Percentiles rank a stretch among this genome's conserved stretches.
These are phyloP conservation scores for Lasiommata megera DNA, from an alignment of 2,888 invertebrate genomes.

Conservation along the genomic window DNA sequence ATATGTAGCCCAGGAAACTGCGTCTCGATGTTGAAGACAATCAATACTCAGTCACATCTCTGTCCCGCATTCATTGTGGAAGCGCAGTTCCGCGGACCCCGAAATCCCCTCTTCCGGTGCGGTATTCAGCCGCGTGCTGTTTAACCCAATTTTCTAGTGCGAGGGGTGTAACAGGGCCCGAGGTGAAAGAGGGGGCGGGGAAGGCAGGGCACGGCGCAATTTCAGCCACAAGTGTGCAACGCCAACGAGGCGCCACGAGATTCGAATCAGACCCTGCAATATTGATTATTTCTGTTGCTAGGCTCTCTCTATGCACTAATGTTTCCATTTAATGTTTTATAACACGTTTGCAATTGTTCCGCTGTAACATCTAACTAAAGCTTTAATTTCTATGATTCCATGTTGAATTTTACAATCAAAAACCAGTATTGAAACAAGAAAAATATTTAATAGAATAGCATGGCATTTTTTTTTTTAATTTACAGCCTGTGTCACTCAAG, in stretches of 20 bases:
- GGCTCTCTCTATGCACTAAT: constrained; percentile 35
- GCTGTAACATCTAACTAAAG: not conserved
- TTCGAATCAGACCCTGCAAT: constrained; percentile 65
- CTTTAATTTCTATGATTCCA: too few relatives aligned
- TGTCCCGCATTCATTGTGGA: constrained; percentile 74
- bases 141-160: constrained; percentile 79
- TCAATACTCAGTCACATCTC: constrained; percentile 78
- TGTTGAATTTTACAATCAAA: too few relatives aligned
- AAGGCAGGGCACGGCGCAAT: constrained; percentile 51
- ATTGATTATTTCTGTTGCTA: constrained; percentile 67
- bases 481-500: too few relatives aligned
- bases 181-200: constrained; percentile 46
- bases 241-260: constrained; percentile 61
- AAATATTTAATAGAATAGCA: too few relatives aligned
- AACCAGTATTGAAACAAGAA: too few relatives aligned
- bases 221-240: constrained; percentile 72
- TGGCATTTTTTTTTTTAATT: too few relatives aligned
- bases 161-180: constrained; percentile 64
- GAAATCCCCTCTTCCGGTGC: constrained; percentile 75
- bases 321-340: constrained; percentile 15
- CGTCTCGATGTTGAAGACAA: constrained; percentile 66
- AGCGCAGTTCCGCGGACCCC: constrained; percentile 71
- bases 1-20: constrained; percentile 51
- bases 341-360: not conserved
- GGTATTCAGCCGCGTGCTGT: constrained; percentile 73